phyloP scores from a whole-genome alignment of 2,113 vertebrate species.

The Phoenicopterus ruber region DNA sequence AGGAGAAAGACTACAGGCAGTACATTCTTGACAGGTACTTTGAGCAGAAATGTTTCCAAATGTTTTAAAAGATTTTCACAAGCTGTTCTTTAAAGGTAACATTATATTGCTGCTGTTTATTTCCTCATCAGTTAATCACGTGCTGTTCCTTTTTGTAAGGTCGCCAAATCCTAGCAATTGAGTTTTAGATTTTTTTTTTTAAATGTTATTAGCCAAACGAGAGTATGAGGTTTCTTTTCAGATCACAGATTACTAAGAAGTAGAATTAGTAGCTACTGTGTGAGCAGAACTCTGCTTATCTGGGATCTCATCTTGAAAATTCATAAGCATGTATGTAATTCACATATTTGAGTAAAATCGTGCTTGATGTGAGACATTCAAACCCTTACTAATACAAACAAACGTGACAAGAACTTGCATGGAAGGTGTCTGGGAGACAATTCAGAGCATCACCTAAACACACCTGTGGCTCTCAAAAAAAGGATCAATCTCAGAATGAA shows the following conservation, averaged over 20 bases:
- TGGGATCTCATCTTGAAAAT: background rate
- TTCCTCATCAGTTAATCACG: conserved; percentile 48
- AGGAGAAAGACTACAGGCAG: background rate
- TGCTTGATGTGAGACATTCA: background rate
- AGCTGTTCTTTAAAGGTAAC: conserved; percentile 62
- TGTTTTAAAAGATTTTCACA: background rate
- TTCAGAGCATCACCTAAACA: background rate
- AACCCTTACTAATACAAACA: background rate
- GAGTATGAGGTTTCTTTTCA: background rate
- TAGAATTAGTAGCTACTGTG: background rate
- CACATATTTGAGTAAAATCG: background rate
- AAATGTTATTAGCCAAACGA: background rate
- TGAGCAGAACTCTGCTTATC: background rate
- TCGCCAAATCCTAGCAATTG: background rate
- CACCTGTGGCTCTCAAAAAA: background rate
- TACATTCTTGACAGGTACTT: background rate
- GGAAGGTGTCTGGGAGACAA: background rate
- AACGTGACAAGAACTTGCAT: background rate
- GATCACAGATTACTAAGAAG: background rate
- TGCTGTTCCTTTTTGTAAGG: background rate
- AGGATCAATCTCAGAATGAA: background rate
- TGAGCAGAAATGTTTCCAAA: background rate
- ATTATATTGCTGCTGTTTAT: conserved; percentile 4
- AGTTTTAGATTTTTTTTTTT: background rate
- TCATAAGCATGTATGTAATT: background rate